These are phyloP conservation scores for Omphaloscelis lunosa DNA, from an alignment of 2,888 invertebrate species.

Conservation along the genomic window DNA sequence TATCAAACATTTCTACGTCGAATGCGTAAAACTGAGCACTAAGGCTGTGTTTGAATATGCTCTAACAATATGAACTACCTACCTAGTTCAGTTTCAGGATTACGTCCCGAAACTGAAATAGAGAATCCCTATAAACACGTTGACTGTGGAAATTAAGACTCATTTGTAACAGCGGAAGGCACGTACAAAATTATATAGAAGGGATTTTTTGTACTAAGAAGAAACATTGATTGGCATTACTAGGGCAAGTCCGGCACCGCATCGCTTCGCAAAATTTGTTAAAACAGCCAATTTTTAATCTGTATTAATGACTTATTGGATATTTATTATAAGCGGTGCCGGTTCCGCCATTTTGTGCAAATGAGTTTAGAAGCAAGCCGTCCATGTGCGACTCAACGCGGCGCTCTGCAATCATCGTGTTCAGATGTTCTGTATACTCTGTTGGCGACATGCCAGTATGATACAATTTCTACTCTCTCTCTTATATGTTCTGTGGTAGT, in stretches of 20 bases:
- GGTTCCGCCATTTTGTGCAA: slow-evolving; percentile 50
- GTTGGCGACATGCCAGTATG: slow-evolving; percentile 2
- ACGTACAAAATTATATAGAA: slow-evolving; percentile 41
- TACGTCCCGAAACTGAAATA: slow-evolving; percentile 54
- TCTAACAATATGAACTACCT: slow-evolving; percentile 8
- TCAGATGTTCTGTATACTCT: slow-evolving; percentile 7
- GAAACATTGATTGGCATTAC: slow-evolving; percentile 33
- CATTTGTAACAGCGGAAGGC: slow-evolving; percentile 56
- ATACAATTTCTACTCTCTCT: slow-evolving; percentile 43
- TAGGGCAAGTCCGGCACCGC: slow-evolving; percentile 41
- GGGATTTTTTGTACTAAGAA: background rate
- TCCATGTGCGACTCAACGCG: slow-evolving; percentile 4
- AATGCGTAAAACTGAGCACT: background rate
- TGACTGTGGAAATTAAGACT: slow-evolving; percentile 47
- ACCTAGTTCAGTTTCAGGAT: slow-evolving; percentile 51
- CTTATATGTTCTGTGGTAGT: slow-evolving; percentile 62
- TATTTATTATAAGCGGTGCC: slow-evolving; percentile 24
- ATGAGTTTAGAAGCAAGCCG: slow-evolving; percentile 42
- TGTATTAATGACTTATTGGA: slow-evolving; percentile 9
- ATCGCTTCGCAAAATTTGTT: background rate
- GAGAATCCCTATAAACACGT: slow-evolving; percentile 43
- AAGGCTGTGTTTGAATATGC: slow-evolving; percentile 3
- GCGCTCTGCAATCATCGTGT: slow-evolving; percentile 56
- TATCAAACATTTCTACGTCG: background rate
- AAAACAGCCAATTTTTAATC: background rate